These are phyloP conservation scores for Cephus nigrinus DNA, from an alignment of 2,888 invertebrate species.

Conservation along the genomic window DNA sequence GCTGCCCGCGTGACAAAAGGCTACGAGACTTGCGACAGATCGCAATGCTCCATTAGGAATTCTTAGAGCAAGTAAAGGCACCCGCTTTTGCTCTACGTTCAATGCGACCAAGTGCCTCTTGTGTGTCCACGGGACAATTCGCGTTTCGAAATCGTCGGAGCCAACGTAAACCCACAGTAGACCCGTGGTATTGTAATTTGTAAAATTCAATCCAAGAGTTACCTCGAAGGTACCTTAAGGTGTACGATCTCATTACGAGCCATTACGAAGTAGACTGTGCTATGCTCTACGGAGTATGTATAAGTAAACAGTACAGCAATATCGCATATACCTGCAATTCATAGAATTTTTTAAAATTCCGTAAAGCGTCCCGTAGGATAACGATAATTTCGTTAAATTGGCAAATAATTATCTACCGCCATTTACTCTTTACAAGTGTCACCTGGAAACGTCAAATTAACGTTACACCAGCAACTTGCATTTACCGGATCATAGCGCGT, in stretches of 20 bases:
- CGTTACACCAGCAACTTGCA: conserved; percentile 26
- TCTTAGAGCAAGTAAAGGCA: conserved; percentile 42
- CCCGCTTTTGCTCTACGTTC: neutral
- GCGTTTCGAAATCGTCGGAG: conserved; percentile 30
- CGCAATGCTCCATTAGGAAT: conserved; percentile 41
- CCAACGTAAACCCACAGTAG: conserved; percentile 4
- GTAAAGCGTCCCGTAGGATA: neutral
- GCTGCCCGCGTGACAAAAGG: neutral
- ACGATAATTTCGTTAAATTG: neutral
- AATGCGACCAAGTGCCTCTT: neutral
- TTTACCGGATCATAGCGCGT: conserved; percentile 39
- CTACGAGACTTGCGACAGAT: conserved; percentile 24
- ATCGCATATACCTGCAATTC: neutral
- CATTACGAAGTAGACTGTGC: neutral
- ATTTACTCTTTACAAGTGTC: neutral
- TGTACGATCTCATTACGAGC: neutral
- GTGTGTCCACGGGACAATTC: conserved; percentile 9
- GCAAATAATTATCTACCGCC: neutral
- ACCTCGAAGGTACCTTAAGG: neutral
- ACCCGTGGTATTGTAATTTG: conserved; percentile 21
- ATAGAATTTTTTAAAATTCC: neutral
- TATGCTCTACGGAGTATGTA: neutral
- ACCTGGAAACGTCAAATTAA: neutral
- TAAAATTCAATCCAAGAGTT: neutral
- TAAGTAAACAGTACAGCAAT: neutral